Conservation (phyloP, 2,888 invertebrate genomes). For the Parelbella ahira region DNA sequence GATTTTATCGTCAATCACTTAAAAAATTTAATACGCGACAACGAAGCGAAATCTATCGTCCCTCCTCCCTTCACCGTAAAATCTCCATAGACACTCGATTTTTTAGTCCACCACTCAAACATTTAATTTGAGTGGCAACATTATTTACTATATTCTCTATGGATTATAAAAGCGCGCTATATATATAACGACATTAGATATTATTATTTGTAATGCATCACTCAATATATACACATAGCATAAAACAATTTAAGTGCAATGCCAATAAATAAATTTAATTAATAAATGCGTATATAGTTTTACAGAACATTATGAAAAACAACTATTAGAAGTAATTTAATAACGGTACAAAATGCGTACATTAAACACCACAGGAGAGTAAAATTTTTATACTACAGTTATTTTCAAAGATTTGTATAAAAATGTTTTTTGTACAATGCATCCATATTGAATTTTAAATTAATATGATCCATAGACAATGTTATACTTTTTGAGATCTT, state of each 20-base stretch:
- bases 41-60: slow-evolving; percentile 69
- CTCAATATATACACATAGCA: too few relatives aligned
- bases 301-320: too few relatives aligned
- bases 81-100: slow-evolving; percentile 58
- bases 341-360: too few relatives aligned
- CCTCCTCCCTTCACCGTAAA: slow-evolving; percentile 72
- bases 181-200: too few relatives aligned
- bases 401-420: background rate
- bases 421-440: too few relatives aligned
- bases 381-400: background rate
- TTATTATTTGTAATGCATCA: too few relatives aligned
- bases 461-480: slow-evolving; percentile 29
- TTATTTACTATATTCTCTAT: slow-evolving; percentile 6
- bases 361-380: too few relatives aligned
- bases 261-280: too few relatives aligned
- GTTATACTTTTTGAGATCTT: slow-evolving; percentile 10
- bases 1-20: slow-evolving; percentile 59
- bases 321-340: too few relatives aligned
- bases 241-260: too few relatives aligned
- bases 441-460: slow-evolving; percentile 25
- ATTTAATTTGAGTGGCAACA: slow-evolving; percentile 10
- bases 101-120: slow-evolving; percentile 1
- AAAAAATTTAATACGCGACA: slow-evolving; percentile 67
- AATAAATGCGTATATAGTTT: too few relatives aligned
- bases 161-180: too few relatives aligned